Conservation (phyloP, 2,797 vertebrate genomes). For the Ataeniobius toweri region DNA sequence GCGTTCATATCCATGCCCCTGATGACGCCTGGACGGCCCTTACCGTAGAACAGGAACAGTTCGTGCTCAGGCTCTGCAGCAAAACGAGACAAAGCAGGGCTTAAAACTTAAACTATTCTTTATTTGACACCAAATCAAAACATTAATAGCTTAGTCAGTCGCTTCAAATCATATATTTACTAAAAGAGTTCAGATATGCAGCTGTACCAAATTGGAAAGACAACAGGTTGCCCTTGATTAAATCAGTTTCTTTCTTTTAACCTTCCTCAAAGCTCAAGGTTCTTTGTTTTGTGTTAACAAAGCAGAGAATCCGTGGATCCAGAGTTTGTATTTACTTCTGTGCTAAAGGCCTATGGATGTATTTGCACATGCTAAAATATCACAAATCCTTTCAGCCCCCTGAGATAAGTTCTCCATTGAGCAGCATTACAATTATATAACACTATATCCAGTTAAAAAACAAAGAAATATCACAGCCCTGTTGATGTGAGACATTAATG, state of each 20-base stretch:
- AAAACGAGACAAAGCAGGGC: constrained; percentile 21
- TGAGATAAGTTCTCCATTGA: not conserved
- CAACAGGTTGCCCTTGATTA: constrained; percentile 21
- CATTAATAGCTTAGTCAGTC: constrained; percentile 15
- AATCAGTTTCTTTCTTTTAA: constrained; percentile 25
- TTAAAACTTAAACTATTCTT: not conserved
- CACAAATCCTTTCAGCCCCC: not conserved
- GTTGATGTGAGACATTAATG: not conserved
- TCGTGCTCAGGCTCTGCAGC: constrained; percentile 92
- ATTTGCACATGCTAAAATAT: not conserved
- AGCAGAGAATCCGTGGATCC: not conserved
- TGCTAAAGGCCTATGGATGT: not conserved
- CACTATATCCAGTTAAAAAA: not conserved
- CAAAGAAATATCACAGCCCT: not conserved
- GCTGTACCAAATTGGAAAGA: not conserved
- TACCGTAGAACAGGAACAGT: constrained; percentile 94
- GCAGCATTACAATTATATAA: not conserved
- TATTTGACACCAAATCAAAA: not conserved
- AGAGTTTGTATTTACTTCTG: not conserved
- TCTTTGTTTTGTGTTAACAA: not conserved
- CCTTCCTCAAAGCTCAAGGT: not conserved
- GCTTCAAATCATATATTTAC: constrained; percentile 25
- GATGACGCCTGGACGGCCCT: constrained; percentile 94
- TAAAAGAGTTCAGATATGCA: constrained; percentile 20
- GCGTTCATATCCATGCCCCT: constrained; percentile 96